Evolutionary conservation across 2,888 invertebrate genomes (phyloP).

Genomic region (Tenthredo notha): DNA sequence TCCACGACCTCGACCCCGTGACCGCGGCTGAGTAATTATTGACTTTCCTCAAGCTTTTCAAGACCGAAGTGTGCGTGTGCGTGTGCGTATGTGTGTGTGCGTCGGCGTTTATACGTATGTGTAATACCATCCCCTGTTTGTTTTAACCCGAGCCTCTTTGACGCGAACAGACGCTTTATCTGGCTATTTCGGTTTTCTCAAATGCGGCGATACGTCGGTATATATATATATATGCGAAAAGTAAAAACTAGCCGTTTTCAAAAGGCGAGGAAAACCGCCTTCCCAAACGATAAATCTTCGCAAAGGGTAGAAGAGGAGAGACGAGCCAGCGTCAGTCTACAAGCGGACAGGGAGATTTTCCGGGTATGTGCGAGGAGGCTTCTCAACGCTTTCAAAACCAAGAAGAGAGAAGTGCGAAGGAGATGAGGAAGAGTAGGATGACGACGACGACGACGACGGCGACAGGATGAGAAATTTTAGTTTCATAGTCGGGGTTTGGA

Average conservation of each 20-base stretch:
- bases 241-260: background rate
- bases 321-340: constrained; percentile 8
- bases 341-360: constrained; percentile 18
- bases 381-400: background rate
- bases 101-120: background rate
- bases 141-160: background rate
- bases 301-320: background rate
- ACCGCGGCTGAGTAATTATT: constrained; percentile 43
- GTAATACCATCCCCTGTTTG: background rate
- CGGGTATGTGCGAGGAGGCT: background rate
- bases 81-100: no score
- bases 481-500: constrained; percentile 68
- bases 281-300: constrained; percentile 26
- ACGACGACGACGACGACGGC: constrained; percentile 54
- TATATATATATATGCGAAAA: background rate
- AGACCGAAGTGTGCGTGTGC: background rate
- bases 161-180: background rate
- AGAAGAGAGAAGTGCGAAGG: background rate
- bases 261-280: background rate
- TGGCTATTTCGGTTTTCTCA: background rate
- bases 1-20: constrained; percentile 42
- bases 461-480: constrained; percentile 70
- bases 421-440: constrained; percentile 47
- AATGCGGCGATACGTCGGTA: background rate
- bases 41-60: constrained; percentile 24